Percentiles rank a stretch among this genome's conserved stretches.
Evolutionary conservation across 2,113 vertebrate genomes (phyloP).

Genomic region (Aptenodytes forsteri): DNA sequence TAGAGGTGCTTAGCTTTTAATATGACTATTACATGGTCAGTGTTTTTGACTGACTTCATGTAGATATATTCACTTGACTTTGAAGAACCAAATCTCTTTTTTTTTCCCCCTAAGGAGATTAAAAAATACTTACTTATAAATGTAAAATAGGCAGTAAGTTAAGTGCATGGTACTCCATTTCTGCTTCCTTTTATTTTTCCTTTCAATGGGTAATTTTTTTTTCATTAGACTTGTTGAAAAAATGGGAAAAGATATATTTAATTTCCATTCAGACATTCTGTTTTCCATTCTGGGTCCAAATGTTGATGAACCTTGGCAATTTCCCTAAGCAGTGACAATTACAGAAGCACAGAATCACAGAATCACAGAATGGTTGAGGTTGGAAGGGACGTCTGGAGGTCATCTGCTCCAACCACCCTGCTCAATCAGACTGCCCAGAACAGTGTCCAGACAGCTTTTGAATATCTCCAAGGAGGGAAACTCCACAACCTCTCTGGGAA

Average conservation of each 20-base stretch:
- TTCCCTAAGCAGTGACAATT: background rate
- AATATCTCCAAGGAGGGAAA: background rate
- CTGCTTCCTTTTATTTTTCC: background rate
- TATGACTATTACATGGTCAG: background rate
- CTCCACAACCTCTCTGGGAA: background rate
- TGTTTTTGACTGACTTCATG: background rate
- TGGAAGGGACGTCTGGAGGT: background rate
- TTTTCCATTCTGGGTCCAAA: background rate
- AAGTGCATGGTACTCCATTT: fast-evolving
- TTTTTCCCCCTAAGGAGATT: background rate
- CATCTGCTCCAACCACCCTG: background rate
- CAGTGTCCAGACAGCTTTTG: background rate
- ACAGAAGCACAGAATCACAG: background rate
- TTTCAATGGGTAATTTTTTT: background rate
- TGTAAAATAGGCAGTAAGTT: background rate
- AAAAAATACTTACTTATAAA: background rate
- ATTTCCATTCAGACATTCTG: background rate
- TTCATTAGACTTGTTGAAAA: background rate
- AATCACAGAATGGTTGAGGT: background rate
- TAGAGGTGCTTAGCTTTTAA: background rate
- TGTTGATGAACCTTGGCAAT: background rate
- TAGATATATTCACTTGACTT: background rate
- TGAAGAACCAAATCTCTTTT: background rate
- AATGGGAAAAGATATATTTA: background rate
- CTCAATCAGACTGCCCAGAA: background rate